Base-by-base conservation (phyloP, 2,113 vertebrate genomes). In the Paradisaea rubra region DNA sequence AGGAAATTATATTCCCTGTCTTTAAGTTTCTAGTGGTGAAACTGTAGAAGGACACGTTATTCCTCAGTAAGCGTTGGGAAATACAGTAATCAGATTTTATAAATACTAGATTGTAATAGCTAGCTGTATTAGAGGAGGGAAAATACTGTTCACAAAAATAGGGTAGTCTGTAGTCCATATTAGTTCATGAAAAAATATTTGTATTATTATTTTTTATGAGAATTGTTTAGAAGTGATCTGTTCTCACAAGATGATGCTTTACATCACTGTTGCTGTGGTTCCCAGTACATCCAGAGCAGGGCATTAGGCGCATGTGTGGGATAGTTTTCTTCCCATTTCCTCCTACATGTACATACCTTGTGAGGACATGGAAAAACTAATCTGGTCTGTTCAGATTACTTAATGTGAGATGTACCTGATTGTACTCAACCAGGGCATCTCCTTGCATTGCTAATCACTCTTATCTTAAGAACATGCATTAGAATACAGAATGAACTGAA, bases 351-450 rank as follows among this genome's bases (percentile, higher is more conserved):
- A 18, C 15, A 11, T 59, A 81, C 65, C 64, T 54, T 82, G 50
- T 89, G 93, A 95, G 85, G 70, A 91, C 84, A 70, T 81, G 87
- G 84, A 77, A 94, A 92, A 95, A 89, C 94, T 94, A 89, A 95
- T 95, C 95, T 91, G 61, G 78, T 68, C 59, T 94, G 74, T 93
- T 91, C 42, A 80, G 78, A 59, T 95, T 92, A 85, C 85, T 80
- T 70, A 71, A 69, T 64, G 60, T 57, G 78, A 91, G 87, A 77
- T 80, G 39, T 64, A 73, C 54, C 54, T 80, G 91, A 87, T 59
- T 89, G 84, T 87, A 54, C 63, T 7, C 5, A 94, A 66, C 33
- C 66, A 63, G 95, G 89, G 15, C 91, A 96, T 69, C 91, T 95
- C 70, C 81, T 94, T 93, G 93, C 71, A 54, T 33, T 70, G 81